phyloP scores from a whole-genome alignment of 2,888 invertebrate species.

The Formica aserva region DNA sequence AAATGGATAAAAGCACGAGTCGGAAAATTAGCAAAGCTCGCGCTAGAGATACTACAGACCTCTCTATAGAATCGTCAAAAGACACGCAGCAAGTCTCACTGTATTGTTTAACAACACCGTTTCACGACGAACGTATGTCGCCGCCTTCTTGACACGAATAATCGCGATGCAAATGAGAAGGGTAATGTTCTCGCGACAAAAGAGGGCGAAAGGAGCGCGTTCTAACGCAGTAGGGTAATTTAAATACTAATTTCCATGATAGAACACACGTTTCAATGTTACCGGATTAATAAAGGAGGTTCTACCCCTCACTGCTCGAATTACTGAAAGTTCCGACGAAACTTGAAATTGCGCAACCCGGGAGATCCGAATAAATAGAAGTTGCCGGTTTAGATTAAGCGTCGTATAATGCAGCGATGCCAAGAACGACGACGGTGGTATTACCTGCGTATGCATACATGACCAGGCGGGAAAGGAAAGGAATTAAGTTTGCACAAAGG shows the following conservation, averaged over 20 bases:
- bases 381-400: constrained; percentile 34
- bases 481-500: constrained; percentile 45
- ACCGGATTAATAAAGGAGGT: constrained; percentile 39
- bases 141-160: constrained; percentile 32
- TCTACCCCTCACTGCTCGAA: neutral
- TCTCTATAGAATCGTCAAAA: neutral
- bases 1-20: constrained; percentile 6
- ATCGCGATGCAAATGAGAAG: constrained; percentile 21
- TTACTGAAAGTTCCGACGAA: constrained; percentile 40
- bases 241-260: constrained; percentile 44
- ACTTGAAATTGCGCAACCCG: constrained; percentile 52
- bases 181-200: constrained; percentile 18
- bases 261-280: constrained; percentile 39
- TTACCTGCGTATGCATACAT: constrained; percentile 29
- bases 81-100: neutral
- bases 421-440: neutral
- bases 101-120: neutral
- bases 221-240: constrained; percentile 20
- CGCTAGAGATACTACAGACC: neutral
- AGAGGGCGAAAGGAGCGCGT: neutral
- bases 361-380: constrained; percentile 44
- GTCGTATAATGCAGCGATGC: neutral
- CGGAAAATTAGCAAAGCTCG: neutral
- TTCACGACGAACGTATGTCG: constrained; percentile 16
- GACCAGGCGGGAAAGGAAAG: constrained; percentile 14